Percentiles rank a stretch among this genome's conserved stretches.
phyloP scores from a whole-genome alignment of 2,888 invertebrate genomes.

The Eupithecia insigniata region DNA sequence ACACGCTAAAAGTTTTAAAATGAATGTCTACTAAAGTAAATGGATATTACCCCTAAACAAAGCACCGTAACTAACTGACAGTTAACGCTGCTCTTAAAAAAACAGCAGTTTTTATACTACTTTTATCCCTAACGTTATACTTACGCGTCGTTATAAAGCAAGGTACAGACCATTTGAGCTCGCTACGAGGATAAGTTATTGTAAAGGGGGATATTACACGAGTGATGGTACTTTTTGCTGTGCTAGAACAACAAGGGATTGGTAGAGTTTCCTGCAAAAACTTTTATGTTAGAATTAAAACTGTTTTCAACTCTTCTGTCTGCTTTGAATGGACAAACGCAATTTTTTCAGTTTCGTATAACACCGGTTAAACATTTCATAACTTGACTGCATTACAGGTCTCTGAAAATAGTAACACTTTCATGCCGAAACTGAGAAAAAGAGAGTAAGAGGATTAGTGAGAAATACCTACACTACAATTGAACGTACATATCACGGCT shows the following conservation, averaged over 20 bases:
- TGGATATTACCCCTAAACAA: conserved; percentile 40
- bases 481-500: no score
- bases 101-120: conserved; percentile 50
- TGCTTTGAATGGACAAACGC: background rate
- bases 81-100: conserved; percentile 57
- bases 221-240: conserved; percentile 19
- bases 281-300: background rate
- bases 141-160: conserved; percentile 65
- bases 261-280: background rate
- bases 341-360: background rate
- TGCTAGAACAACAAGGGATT: background rate
- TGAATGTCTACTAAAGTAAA: conserved; percentile 34
- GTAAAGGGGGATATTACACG: conserved; percentile 53
- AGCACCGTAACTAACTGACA: conserved; percentile 49
- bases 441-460: no score
- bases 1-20: conserved; percentile 23
- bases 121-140: conserved; percentile 53
- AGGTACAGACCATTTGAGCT: conserved; percentile 65
- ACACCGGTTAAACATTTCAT: background rate
- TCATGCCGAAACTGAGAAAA: background rate
- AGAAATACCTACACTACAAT: no score
- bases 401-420: background rate
- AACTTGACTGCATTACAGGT: background rate
- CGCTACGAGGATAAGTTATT: conserved; percentile 62
- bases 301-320: background rate